phyloP scores from a whole-genome alignment of 2,113 vertebrate genomes.

The Stigmatopora nigra region DNA sequence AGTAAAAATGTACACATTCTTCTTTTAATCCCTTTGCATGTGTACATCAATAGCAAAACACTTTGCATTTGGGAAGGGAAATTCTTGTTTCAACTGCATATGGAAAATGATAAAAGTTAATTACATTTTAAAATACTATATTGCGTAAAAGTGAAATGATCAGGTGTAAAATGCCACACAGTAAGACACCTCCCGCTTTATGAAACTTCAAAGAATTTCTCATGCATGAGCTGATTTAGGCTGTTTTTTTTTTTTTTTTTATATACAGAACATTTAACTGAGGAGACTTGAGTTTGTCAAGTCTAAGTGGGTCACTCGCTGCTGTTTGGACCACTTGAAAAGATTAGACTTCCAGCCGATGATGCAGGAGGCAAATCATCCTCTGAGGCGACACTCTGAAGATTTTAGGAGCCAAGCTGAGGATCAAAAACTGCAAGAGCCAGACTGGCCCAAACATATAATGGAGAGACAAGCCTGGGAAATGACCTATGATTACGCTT shows the following conservation, averaged over 20 bases:
- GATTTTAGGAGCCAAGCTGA: slow-evolving; percentile 8
- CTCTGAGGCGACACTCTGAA: slow-evolving; percentile 9
- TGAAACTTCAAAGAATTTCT: not conserved
- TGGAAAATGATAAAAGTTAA: not conserved
- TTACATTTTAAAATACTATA: not conserved
- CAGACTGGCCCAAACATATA: slow-evolving; percentile 12
- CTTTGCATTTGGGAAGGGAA: too few species aligned
- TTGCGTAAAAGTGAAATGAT: not conserved
- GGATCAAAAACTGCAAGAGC: slow-evolving; percentile 28
- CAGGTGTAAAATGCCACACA: not conserved
- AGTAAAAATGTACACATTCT: too few species aligned
- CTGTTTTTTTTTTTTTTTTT: too few species aligned
- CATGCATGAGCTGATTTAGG: not conserved
- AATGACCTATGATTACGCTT: not conserved
- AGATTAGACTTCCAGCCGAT: slow-evolving; percentile 3
- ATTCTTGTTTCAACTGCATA: not conserved
- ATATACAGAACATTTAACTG: not conserved
- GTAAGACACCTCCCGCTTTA: not conserved
- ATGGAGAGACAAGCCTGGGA: not conserved
- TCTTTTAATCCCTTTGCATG: too few species aligned
- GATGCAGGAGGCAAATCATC: slow-evolving; percentile 12
- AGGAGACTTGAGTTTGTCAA: not conserved
- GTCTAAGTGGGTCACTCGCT: slow-evolving; percentile 4
- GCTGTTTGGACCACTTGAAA: slow-evolving; percentile 3
- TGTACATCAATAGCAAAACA: too few species aligned